Conservation (phyloP, 2,797 vertebrate genomes). For the Fistularia commersonii region DNA sequence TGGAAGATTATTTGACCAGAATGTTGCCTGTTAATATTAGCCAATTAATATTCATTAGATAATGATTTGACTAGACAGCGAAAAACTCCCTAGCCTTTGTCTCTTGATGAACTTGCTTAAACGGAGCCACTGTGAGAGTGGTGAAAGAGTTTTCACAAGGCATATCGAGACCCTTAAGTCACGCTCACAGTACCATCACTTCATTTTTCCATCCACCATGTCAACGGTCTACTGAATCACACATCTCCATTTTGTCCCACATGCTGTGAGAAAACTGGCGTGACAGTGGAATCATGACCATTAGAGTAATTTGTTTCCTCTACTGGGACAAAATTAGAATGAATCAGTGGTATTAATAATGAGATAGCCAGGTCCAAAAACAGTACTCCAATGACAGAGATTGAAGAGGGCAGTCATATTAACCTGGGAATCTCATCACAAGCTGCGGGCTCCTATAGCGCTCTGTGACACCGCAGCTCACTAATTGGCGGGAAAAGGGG, state of each 20-base stretch:
- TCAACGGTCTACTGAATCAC: constrained; percentile 44
- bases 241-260: constrained; percentile 29
- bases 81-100: not conserved
- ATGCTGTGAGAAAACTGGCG: constrained; percentile 41
- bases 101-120: constrained; percentile 9
- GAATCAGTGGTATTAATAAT: constrained; percentile 69
- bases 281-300: constrained; percentile 62
- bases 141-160: not conserved
- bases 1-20: constrained; percentile 9
- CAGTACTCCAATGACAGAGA: constrained; percentile 63
- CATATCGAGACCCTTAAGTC: constrained; percentile 4
- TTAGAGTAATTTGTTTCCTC: constrained; percentile 72
- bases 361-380: constrained; percentile 62
- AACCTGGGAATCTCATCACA: constrained; percentile 5
- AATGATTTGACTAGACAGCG: constrained; percentile 13
- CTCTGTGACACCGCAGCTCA: no score
- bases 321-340: constrained; percentile 57
- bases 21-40: constrained; percentile 11
- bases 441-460: no score
- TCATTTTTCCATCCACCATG: constrained; percentile 33
- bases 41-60: constrained; percentile 30
- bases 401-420: constrained; percentile 54
- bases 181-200: constrained; percentile 24
- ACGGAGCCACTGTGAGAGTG: constrained; percentile 8
- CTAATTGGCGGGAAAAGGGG: no score